These are phyloP conservation scores for Cheilosia impressa DNA, from an alignment of 2,888 invertebrate species.

Conservation along the genomic window DNA sequence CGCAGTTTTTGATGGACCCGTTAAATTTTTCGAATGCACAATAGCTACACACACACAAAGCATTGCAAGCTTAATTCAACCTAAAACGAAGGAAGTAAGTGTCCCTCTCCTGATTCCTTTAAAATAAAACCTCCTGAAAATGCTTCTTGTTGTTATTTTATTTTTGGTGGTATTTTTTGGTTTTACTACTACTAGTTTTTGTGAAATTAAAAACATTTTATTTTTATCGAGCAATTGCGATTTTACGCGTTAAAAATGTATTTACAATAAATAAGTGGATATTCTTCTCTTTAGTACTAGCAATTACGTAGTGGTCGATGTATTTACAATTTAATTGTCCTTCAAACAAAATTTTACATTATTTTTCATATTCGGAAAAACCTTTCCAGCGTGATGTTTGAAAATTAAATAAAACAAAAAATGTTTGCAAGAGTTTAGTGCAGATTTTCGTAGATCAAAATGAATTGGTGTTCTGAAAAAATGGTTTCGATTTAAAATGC, in stretches of 20 bases:
- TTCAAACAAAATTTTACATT: conserved; percentile 13
- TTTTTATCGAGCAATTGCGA: conserved; percentile 13
- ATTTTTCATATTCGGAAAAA: not conserved
- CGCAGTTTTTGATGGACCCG: too few species aligned
- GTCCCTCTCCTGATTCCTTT: too few species aligned
- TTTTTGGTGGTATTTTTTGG: conserved; percentile 55
- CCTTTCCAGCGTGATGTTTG: not conserved
- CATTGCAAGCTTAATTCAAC: too few species aligned
- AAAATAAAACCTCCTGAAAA: not conserved
- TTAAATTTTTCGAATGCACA: too few species aligned
- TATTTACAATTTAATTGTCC: conserved; percentile 62
- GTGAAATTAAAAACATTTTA: too few species aligned
- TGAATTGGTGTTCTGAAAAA: not conserved
- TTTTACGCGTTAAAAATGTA: conserved; percentile 37
- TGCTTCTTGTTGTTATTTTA: conserved; percentile 17
- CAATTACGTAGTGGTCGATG: conserved; percentile 73
- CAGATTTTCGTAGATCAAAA: conserved; percentile 6
- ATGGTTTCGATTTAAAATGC: conserved; percentile 2
- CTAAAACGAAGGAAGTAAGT: too few species aligned
- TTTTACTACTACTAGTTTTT: conserved; percentile 10
- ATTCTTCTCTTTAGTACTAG: conserved; percentile 15
- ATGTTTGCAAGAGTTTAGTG: conserved; percentile 2
- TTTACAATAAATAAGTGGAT: conserved; percentile 56
- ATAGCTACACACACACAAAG: too few species aligned
- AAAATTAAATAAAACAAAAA: not conserved